Evolutionary conservation across 2,113 vertebrate genomes (phyloP).

Genomic region (Benthochromis sp.): DNA sequence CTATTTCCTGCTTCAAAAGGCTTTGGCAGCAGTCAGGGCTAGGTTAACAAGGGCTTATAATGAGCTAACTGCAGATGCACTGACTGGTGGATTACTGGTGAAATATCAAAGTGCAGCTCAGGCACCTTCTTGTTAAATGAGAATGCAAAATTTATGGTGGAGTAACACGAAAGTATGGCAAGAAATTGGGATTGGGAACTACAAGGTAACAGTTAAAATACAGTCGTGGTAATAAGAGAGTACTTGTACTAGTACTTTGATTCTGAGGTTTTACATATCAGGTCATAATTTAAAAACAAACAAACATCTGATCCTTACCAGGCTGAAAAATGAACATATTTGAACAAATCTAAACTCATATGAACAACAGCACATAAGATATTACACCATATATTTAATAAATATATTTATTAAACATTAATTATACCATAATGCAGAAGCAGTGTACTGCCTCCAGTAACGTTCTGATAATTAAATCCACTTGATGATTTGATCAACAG

Average conservation of each 20-base stretch:
- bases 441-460: not conserved
- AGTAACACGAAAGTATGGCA: not conserved
- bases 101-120: not conserved
- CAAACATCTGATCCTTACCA: not conserved
- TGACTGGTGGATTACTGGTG: not conserved
- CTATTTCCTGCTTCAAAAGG: not conserved
- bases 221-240: not conserved
- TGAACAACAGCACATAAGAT: not conserved
- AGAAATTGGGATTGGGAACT: not conserved
- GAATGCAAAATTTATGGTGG: not conserved
- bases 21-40: not conserved
- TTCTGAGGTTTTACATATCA: not conserved
- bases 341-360: not conserved
- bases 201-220: not conserved
- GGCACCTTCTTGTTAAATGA: not conserved
- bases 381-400: not conserved
- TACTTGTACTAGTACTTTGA: not conserved
- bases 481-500: fast-evolving
- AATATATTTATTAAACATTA: not conserved
- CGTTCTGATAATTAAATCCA: not conserved
- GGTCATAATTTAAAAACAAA: not conserved
- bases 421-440: not conserved
- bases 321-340: not conserved
- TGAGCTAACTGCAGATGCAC: not conserved
- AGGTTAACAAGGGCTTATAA: not conserved